Conservation (phyloP, 2,113 vertebrate species). For the Neolamprologus variostigma region DNA sequence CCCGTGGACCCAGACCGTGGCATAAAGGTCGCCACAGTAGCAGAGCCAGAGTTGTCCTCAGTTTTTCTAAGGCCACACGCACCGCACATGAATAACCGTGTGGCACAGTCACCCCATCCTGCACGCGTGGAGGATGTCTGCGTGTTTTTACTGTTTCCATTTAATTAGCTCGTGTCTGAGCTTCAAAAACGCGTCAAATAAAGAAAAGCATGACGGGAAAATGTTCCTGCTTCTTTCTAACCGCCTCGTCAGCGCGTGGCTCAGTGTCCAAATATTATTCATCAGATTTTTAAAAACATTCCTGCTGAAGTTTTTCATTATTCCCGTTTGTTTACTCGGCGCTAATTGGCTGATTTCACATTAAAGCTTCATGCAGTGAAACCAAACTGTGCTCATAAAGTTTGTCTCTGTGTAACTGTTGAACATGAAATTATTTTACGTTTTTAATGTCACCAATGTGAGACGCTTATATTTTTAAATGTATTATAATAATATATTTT, state of each 20-base stretch:
- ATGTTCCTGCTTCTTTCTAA: neutral
- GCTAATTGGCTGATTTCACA: neutral
- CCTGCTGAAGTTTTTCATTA: neutral
- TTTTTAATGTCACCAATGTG: neutral
- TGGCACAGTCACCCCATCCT: neutral
- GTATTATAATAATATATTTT: neutral
- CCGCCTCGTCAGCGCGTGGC: neutral
- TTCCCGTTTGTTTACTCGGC: neutral
- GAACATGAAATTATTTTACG: neutral
- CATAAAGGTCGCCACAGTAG: neutral
- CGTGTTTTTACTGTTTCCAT: neutral
- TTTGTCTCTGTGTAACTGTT: neutral
- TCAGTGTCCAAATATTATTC: fast-evolving
- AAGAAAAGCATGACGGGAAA: neutral
- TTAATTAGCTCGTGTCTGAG: fast-evolving
- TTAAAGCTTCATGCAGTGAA: neutral
- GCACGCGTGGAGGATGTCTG: neutral
- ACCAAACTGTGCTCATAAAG: neutral
- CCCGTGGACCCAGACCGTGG: neutral
- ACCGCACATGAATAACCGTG: neutral
- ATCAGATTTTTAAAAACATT: neutral
- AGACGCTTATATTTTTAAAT: neutral
- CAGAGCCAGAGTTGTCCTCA: neutral
- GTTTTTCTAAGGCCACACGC: neutral
- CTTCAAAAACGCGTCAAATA: neutral